These are phyloP conservation scores for Coenobita brevimanus DNA, from an alignment of 1,140 invertebrate species.

Conservation along the genomic window DNA sequence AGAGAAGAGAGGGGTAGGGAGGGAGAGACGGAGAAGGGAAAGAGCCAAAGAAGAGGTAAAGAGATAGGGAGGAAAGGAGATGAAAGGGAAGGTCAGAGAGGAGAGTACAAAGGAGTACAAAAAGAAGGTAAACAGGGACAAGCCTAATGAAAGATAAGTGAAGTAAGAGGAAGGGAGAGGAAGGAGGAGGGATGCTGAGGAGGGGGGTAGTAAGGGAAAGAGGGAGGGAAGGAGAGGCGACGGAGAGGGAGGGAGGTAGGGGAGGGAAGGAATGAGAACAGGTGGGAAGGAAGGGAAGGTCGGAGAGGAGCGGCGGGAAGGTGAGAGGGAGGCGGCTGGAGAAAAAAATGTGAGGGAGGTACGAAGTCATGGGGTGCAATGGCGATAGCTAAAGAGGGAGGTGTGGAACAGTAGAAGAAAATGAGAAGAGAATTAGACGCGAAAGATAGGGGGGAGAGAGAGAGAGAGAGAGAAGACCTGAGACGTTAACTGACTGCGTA, in stretches of 20 bases:
- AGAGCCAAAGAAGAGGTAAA: neutral
- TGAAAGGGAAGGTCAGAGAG: neutral
- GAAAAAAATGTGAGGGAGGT: too few species aligned
- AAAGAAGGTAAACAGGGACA: neutral
- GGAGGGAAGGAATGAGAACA: neutral
- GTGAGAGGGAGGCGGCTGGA: neutral
- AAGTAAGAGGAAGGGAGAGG: neutral
- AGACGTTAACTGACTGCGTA: too few species aligned
- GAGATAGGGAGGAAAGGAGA: neutral
- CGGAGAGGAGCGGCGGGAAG: neutral
- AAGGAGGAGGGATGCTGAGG: neutral
- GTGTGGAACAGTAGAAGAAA: too few species aligned
- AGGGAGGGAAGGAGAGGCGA: neutral
- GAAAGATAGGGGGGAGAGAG: neutral
- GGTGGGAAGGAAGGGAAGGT: too few species aligned
- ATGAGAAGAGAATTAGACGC: too few species aligned
- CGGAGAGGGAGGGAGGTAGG: neutral
- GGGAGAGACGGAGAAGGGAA: neutral
- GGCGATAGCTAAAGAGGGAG: too few species aligned
- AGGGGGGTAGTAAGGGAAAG: neutral
- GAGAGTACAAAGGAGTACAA: neutral
- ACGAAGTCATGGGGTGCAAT: too few species aligned
- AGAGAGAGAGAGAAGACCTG: constrained; percentile 12
- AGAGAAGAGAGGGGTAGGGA: neutral
- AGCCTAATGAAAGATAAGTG: neutral